These are phyloP conservation scores for Drosophila neutralis DNA, from an alignment of 2,888 invertebrate species.

Conservation along the genomic window DNA sequence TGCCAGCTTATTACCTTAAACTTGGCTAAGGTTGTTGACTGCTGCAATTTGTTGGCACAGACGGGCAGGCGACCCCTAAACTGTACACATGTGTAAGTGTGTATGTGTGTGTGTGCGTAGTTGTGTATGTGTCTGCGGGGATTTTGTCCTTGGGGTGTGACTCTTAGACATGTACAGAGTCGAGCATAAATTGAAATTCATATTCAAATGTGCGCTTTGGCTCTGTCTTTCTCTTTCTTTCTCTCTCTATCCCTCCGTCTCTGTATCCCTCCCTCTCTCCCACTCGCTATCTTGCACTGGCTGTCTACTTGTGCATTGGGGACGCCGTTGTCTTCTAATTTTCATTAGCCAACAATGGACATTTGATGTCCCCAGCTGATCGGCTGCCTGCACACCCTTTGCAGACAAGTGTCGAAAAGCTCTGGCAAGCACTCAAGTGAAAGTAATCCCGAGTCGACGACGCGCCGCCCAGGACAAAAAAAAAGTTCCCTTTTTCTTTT, in stretches of 20 bases:
- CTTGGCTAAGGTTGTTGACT: constrained; percentile 77
- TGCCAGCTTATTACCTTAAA: constrained; percentile 74
- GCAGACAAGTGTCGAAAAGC: constrained; percentile 62
- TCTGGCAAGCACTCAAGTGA: constrained; percentile 70
- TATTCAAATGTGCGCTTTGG: constrained; percentile 55
- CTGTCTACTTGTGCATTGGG: constrained; percentile 50
- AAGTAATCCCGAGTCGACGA: constrained; percentile 63
- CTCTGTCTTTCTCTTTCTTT: background rate
- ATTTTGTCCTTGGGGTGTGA: constrained; percentile 59
- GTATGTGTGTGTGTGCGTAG: constrained; percentile 15
- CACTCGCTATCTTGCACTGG: constrained; percentile 7
- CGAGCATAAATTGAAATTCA: constrained; percentile 75
- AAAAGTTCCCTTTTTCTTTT: constrained; percentile 24
- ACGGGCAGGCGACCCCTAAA: constrained; percentile 53
- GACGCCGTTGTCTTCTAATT: constrained; percentile 63
- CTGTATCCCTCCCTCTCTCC: background rate
- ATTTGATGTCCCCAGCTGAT: constrained; percentile 59
- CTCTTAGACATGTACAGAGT: constrained; percentile 71
- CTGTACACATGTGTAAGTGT: constrained; percentile 6
- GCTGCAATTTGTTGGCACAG: constrained; percentile 70
- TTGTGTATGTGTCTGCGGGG: constrained; percentile 15
- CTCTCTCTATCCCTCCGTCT: background rate
- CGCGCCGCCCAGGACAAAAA: constrained; percentile 9
- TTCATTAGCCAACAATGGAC: constrained; percentile 70
- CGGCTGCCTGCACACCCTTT: constrained; percentile 28